Base-by-base conservation (phyloP, 2,888 invertebrate species). In the Eupithecia centaureata region DNA sequence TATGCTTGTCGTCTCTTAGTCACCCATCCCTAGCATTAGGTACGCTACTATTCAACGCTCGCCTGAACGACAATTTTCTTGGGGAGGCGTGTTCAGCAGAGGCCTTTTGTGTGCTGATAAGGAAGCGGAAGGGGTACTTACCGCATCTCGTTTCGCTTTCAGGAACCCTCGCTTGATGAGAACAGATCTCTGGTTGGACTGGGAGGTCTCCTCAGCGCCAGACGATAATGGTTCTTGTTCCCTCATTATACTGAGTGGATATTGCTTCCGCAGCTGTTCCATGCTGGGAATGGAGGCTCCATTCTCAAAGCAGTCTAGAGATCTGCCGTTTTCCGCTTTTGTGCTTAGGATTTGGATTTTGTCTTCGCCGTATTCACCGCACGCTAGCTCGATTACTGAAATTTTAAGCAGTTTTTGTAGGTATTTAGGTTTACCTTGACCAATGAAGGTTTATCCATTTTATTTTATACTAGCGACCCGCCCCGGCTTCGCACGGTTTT, bases 361-460 rank as follows among this genome's bases (percentile, higher is more conserved):
- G 75, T 98, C 97, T 33, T 95, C 94, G 0, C 98, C 98, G 80
- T 98, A 96, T 90, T 99, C 98, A 0, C 96, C 98, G 76, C 97
- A 97, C 0, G 98, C 97, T 77, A 99, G 89, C 91, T 99, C 98
- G 81, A 98, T 98, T 33, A 98, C 98, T 98, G 90, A 1, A 91
- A 74, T 57, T 7, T 5, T 25, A 28, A 87, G 22, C 27, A 47
- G 47, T 8, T 10, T 18, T 42, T 42, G n/a, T 2, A 18, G n/a
- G 5, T n/a, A 38, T 2, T 38, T n/a, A n/a, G 1, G n/a, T 35
- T 33, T 13, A 33, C 13, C 4, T 35, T 35, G 4, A 35, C n/a
- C n/a, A n/a, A n/a, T 5, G 15, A 33, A 33, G 35, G 3, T 35
- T 5, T 5, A n/a, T 1, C 5, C 3, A 5, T 5, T 15, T 35